Evolutionary conservation across 1,140 invertebrate genomes (phyloP), one percentile per base, ranked within the genome.

Genomic region (Drosophila burlai): DNA sequence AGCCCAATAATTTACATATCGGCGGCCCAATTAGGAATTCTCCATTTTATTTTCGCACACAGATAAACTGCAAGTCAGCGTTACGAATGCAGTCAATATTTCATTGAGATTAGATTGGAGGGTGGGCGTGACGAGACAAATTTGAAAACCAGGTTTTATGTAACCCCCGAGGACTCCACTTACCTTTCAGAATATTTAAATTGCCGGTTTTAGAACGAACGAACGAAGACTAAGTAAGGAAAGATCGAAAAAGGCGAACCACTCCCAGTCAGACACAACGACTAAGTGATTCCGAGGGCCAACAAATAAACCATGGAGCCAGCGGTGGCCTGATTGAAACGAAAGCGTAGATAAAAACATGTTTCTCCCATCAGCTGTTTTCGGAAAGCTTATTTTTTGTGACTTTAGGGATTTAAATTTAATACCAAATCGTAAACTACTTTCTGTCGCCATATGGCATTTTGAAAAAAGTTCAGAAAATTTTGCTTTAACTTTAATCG

Each of bases 321-420:
- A 69, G 76, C 66, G 62, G 58, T 52, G 64, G 74, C 49, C 62
- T 72, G 78, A 81, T 59, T 59, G 63, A 21, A 49, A 57, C 36
- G 15, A 57, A 16, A 57, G 34, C 52, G 52, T 76, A 84, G 82
- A 84, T 84, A 84, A 84, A 84, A 81, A 84, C 82, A 64, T 68
- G 81, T 84, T 84, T 72, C 54, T 18, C 54, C 43, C 36, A 26
- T 13, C 81, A 84, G 81, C 81, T 84, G 81, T 64, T 80, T 46
- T 29, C 7, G 2, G 0, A 52, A 61, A 81, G 72, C 78, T 66
- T 0, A 63, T 64, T 72, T 40, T 62, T 9, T 4, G 26, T 15
- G 40, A 26, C 47, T 54, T 24, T 7, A 4, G 6, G 9, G 10
- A 11, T 16, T 36, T 5, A 15, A 36, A 54, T 21, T 2, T 38